These are phyloP conservation scores for Anolis sagrei DNA, from an alignment of 2,113 vertebrate genomes.

Conservation along the genomic window DNA sequence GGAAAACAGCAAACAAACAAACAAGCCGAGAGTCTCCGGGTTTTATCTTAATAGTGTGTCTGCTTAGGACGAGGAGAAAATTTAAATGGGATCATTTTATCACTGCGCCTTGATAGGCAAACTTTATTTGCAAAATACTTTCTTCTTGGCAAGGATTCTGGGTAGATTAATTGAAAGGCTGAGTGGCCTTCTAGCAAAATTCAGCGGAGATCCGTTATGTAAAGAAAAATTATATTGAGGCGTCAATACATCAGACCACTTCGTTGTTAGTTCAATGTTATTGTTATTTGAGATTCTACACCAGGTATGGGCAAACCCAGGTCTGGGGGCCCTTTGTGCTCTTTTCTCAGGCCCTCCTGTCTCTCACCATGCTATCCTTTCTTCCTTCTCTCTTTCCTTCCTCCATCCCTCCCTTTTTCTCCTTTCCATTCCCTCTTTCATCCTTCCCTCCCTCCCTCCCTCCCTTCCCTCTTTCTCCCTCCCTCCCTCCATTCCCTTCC, in stretches of 20 bases:
- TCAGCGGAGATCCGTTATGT: background rate
- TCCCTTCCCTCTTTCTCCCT: too few relatives aligned
- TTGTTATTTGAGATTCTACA: too few relatives aligned
- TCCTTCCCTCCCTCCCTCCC: too few relatives aligned
- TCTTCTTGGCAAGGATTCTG: slow-evolving; percentile 15
- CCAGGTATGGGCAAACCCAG: too few relatives aligned
- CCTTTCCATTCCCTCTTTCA: too few relatives aligned
- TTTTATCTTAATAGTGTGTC: slow-evolving; percentile 38
- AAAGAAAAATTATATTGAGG: background rate
- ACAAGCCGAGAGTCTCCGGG: slow-evolving; percentile 11
- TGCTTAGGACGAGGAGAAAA: slow-evolving; percentile 42
- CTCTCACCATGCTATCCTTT: too few relatives aligned
- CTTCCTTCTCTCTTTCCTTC: too few relatives aligned
- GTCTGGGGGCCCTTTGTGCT: too few relatives aligned
- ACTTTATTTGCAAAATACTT: slow-evolving; percentile 38
- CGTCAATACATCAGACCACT: background rate
- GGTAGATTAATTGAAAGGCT: slow-evolving; percentile 25
- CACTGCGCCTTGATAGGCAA: slow-evolving; percentile 45
- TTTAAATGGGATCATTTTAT: slow-evolving; percentile 51
- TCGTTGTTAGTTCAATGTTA: too few relatives aligned
- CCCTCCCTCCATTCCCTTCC: too few relatives aligned
- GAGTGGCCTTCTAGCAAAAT: background rate
- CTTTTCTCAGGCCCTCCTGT: too few relatives aligned
- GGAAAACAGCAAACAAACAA: slow-evolving; percentile 15
- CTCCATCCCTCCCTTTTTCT: too few relatives aligned